Evolutionary conservation across 1,140 invertebrate genomes (phyloP), one percentile per base, ranked within the genome.

Genomic region (Zaprionus kolodkinae): DNA sequence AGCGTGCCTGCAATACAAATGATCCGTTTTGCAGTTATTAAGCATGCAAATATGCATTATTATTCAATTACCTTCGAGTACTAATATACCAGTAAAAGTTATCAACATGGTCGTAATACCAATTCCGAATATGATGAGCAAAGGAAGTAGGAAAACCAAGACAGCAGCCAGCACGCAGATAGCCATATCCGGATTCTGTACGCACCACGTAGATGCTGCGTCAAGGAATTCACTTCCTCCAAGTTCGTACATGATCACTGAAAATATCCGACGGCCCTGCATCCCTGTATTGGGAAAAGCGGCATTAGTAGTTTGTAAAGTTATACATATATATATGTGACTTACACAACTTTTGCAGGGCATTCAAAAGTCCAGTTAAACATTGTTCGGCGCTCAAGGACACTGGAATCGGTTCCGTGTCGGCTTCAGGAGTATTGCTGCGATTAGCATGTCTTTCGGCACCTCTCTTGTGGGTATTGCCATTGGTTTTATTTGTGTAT

Each of bases 61-160:
- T 1, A 12, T 50, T 25, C 45, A 10, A 4, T 50, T 69, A 92
- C 91, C 91, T 80, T 92, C 91, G 6, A 92, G 70, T 6, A 92
- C 69, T 4, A 92, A 62, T 59, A 92, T 82, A 17, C 92, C 91
- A 1, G 86, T 91, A 48, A 92, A 88, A 0, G 92, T 91, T 64
- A 92, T 83, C 6, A 80, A n/a, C 56, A 92, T 74, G 12, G 86
- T 89, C 10, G 80, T 78, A 33, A 92, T 67, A 1, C 85, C 91
- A 38, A 92, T 85, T 2, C 81, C 85, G 45, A 91, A 73, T 17
- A 92, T 78, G 0, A 92, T 76, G 2, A 92, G 71, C 48, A 92
- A 65, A 6, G 91, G 91, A 9, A 92, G 40, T 2, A 88, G 9
- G 6, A 90, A 75, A 17, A 90, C 81, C 7, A 92, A 30, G 17